These are phyloP conservation scores for Hermaeophaga mercurialis DNA, from an alignment of 2,888 invertebrate species.

Conservation along the genomic window DNA sequence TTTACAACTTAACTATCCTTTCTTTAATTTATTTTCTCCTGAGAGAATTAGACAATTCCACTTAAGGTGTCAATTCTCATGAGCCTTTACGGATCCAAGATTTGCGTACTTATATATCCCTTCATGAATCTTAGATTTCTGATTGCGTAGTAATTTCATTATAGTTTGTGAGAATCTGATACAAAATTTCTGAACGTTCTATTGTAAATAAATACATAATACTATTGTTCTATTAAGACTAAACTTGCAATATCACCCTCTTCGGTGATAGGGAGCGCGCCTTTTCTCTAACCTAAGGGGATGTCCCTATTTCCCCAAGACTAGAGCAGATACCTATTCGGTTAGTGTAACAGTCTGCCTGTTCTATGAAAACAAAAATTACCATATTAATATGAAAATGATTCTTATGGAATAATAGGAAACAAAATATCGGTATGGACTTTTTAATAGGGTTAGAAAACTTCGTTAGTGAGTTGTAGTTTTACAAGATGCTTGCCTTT, in stretches of 20 bases:
- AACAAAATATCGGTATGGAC: slow-evolving; percentile 34
- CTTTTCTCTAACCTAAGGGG: slow-evolving; percentile 6
- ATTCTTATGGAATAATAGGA: slow-evolving; percentile 38
- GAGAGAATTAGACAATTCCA: too few species aligned
- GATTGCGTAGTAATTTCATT: too few species aligned
- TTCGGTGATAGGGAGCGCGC: slow-evolving; percentile 2
- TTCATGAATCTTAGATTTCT: too few species aligned
- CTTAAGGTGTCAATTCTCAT: too few species aligned
- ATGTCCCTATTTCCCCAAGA: slow-evolving; percentile 12
- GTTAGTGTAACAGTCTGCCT: slow-evolving; percentile 20
- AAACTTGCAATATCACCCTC: slow-evolving; percentile 7
- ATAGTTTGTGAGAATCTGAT: background rate
- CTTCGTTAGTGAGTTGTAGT: slow-evolving; percentile 28
- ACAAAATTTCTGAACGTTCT: background rate
- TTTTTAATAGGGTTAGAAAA: slow-evolving; percentile 23
- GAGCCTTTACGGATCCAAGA: too few species aligned
- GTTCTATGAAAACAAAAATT: slow-evolving; percentile 37
- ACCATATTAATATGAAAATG: slow-evolving; percentile 47
- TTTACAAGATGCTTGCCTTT: slow-evolving; percentile 18
- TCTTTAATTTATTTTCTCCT: too few species aligned
- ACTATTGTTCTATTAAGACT: background rate
- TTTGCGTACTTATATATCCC: too few species aligned
- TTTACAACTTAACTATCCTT: too few species aligned
- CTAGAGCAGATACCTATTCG: slow-evolving; percentile 18
- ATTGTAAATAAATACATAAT: background rate